Percentiles rank a stretch among this genome's conserved stretches.
Conservation (phyloP, 1,140 invertebrate species). For the Tribolium madens region DNA sequence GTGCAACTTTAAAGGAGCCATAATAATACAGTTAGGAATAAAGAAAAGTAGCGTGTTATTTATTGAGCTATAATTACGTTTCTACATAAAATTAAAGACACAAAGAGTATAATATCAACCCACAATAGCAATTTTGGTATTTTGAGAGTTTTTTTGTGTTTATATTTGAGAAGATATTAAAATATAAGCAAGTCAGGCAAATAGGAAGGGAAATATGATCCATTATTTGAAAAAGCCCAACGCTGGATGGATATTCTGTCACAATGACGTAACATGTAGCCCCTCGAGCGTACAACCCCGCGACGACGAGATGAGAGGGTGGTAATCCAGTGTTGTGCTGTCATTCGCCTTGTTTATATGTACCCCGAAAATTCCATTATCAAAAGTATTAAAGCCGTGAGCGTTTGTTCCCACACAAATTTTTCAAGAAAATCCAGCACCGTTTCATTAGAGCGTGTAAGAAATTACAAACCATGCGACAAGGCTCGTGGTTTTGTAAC, state of each 20-base stretch:
- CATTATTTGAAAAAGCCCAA: neutral
- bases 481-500: constrained; percentile 54
- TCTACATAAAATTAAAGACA: neutral
- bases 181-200: neutral
- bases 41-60: neutral
- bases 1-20: neutral
- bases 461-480: constrained; percentile 55
- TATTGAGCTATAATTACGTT: neutral
- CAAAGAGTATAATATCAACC: neutral
- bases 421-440: constrained; percentile 16
- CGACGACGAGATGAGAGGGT: constrained; percentile 52
- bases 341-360: constrained; percentile 27
- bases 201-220: neutral
- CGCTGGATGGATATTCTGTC: neutral
- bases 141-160: too few species aligned
- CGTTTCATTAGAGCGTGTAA: constrained; percentile 48
- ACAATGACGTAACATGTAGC: neutral
- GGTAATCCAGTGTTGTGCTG: constrained; percentile 46
- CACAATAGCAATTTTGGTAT: neutral
- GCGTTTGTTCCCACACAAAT: neutral
- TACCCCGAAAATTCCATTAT: constrained; percentile 26
- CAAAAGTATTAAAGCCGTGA: constrained; percentile 25
- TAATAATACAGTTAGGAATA: neutral
- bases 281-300: constrained; percentile 23
- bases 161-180: neutral